A percentile compares a stretch with the other conserved stretches of the same genome.
These are phyloP conservation scores for Tiaroga cobitis DNA, from an alignment of 2,797 vertebrate species.

Conservation along the genomic window DNA sequence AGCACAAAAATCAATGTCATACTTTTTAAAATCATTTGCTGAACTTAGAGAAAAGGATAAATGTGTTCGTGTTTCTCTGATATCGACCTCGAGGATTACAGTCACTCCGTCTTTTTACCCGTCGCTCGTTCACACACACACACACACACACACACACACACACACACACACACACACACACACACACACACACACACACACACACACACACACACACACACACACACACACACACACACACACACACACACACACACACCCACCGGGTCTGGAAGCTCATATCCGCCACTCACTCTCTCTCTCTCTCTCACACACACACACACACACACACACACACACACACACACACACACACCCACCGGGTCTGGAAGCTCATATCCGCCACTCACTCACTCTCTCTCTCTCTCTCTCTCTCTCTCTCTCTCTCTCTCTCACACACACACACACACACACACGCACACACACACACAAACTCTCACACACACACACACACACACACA, in stretches of 20 bases:
- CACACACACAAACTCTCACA: too few relatives aligned
- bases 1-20: constrained; percentile 53
- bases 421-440: too few relatives aligned
- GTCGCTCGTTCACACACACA: neutral
- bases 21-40: constrained; percentile 20
- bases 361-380: too few relatives aligned
- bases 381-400: too few relatives aligned
- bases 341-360: too few relatives aligned
- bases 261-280: too few relatives aligned
- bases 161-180: neutral
- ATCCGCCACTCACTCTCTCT: too few relatives aligned
- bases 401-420: too few relatives aligned
- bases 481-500: too few relatives aligned
- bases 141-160: neutral
- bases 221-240: neutral
- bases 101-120: constrained; percentile 8
- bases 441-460: too few relatives aligned
- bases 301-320: too few relatives aligned
- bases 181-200: neutral
- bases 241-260: neutral
- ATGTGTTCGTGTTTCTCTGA: neutral
- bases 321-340: too few relatives aligned
- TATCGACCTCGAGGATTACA: neutral
- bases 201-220: neutral
- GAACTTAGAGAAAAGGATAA: constrained; percentile 21